Evolutionary conservation across 2,888 invertebrate species (phyloP).

Genomic region (Cerastis leucographa): DNA sequence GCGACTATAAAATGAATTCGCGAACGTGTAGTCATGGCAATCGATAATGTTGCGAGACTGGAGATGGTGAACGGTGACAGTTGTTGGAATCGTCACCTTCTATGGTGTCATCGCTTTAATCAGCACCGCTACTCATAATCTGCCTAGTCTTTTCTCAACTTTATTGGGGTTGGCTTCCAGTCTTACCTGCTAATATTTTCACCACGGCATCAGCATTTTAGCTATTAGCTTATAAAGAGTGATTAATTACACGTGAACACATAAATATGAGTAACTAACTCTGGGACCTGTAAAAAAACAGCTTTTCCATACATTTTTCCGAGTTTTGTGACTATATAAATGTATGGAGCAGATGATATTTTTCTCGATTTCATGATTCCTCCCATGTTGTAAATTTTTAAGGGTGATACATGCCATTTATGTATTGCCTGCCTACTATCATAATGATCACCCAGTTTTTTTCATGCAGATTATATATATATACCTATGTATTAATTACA

Average conservation of each 20-base stretch:
- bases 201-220: not conserved
- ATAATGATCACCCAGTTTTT: not conserved
- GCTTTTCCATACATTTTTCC: not conserved
- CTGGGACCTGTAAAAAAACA: not conserved
- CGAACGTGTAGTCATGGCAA: conserved; percentile 21
- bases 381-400: not conserved
- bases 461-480: too few species aligned
- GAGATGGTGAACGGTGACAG: not conserved
- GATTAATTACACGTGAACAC: not conserved
- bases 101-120: not conserved
- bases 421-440: not conserved
- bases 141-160: too few species aligned
- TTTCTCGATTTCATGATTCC: not conserved
- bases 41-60: conserved; percentile 15
- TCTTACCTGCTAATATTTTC: not conserved
- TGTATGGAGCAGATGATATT: not conserved
- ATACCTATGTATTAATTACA: too few species aligned
- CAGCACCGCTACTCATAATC: not conserved
- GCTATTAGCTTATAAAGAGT: not conserved
- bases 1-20: conserved; percentile 47
- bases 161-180: too few species aligned
- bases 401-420: not conserved
- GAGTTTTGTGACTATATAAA: not conserved
- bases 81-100: not conserved
- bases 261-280: not conserved